Conservation (phyloP, 2,113 vertebrate species). For the Caranx melampygus region DNA sequence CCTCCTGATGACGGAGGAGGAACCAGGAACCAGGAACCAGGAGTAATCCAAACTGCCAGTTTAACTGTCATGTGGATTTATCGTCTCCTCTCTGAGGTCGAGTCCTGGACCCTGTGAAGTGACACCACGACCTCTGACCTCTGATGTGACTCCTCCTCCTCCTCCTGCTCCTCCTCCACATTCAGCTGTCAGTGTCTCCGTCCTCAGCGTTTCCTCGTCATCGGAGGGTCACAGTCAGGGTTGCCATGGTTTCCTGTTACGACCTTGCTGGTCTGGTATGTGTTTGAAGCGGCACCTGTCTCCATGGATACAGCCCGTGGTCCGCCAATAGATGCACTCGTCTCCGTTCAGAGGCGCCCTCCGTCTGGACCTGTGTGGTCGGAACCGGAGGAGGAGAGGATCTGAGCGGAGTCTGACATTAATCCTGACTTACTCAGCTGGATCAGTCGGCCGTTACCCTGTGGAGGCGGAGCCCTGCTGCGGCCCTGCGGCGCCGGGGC, state of each 20-base stretch:
- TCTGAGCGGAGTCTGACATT: too few species aligned
- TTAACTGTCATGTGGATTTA: neutral
- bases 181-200: neutral
- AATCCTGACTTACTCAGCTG: neutral
- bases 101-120: neutral
- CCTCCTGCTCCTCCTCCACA: neutral
- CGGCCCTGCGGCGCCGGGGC: neutral
- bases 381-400: neutral
- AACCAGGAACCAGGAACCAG: neutral
- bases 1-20: neutral
- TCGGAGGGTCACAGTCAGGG: neutral
- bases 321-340: slow-evolving; percentile 57
- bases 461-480: slow-evolving; percentile 4
- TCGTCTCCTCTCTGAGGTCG: neutral
- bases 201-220: neutral
- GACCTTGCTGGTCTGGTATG: slow-evolving; percentile 41
- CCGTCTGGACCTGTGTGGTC: slow-evolving; percentile 28
- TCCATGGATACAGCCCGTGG: slow-evolving; percentile 53
- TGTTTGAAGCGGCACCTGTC: slow-evolving; percentile 60
- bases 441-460: neutral
- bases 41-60: too few species aligned
- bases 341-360: neutral
- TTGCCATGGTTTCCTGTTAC: slow-evolving; percentile 27
- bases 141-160: neutral
- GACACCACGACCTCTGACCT: neutral